Evolutionary conservation across 2,113 vertebrate genomes (phyloP), one percentile per base, ranked within the genome.

Genomic region (Empidonax traillii): DNA sequence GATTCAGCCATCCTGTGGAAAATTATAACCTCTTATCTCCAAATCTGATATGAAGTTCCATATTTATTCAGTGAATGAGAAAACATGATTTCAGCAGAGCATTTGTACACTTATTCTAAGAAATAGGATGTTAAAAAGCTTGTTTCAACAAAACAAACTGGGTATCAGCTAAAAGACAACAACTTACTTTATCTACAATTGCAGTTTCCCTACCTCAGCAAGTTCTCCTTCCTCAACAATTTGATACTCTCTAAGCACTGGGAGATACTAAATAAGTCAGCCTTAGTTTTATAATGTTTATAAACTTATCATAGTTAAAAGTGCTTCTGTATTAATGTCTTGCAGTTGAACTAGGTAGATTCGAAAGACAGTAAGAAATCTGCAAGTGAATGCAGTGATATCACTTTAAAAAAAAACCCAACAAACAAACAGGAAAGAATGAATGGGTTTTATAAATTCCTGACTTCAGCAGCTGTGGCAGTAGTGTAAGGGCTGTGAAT

Each of bases 391-490:
- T 10, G 73, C 20, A 51, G 17, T 44, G 4, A 49, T 43, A 37
- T 23, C 41, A 23, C 30, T 31, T 31, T 35, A 35, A 41, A 13
- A 30, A 30, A 43, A 43, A 43, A 12, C 41, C 41, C 37, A 41
- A 41, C 39, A 41, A 41, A 41, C 39, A 41, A 41, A 41, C 39
- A 85, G 56, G 41, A 91, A 95, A 87, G 37, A 87, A 89, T 61
- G 33, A 81, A 85, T 78, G 22, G 22, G 28, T 37, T 85, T 87
- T 68, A 62, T 30, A 78, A 78, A 47, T 91, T 93, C 84, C 89
- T 89, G 73, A 87, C 78, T 87, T 93, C 69, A 91, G 69, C 73
- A 94, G 66, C 81, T 94, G 28, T 58, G 53, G 58, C 31, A 61
- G 53, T 24, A 91, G 44, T 5, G 14, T 11, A 91, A 82, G 47